These are phyloP conservation scores for Catonia carolina DNA, from an alignment of 2,888 invertebrate species.

Conservation along the genomic window DNA sequence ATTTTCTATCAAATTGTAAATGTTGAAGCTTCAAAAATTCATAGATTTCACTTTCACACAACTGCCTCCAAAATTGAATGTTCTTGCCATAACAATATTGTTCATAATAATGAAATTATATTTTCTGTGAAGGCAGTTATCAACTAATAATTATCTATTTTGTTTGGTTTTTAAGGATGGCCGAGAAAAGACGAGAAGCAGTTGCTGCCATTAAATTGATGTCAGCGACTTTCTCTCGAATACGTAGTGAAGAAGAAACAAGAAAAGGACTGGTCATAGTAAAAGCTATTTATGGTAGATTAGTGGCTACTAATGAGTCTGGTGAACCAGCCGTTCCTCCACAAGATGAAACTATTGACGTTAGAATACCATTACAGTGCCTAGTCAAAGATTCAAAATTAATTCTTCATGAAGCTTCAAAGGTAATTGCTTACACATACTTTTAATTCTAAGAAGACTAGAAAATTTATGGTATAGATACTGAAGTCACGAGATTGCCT, in stretches of 20 bases:
- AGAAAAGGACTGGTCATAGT: constrained; percentile 79
- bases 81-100: too few species aligned
- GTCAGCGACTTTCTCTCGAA: constrained; percentile 82
- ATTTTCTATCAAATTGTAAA: too few species aligned
- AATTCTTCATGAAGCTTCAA: constrained; percentile 73
- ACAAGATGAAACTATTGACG: constrained; percentile 61
- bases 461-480: too few species aligned
- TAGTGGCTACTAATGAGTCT: constrained; percentile 40
- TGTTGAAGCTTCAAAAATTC: too few species aligned
- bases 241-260: constrained; percentile 69
- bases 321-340: constrained; percentile 12
- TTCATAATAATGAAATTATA: too few species aligned
- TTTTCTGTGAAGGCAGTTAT: too few species aligned
- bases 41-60: too few species aligned
- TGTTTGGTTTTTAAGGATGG: constrained; percentile 53
- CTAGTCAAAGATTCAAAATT: constrained; percentile 87
- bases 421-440: too few species aligned
- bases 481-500: too few species aligned
- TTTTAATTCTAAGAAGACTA: too few species aligned
- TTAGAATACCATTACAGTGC: constrained; percentile 91
- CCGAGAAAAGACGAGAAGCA: constrained; percentile 77
- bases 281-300: constrained; percentile 73
- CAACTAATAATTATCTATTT: too few species aligned
- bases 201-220: constrained; percentile 81
- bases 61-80: too few species aligned